Base-by-base conservation (phyloP, 2,113 vertebrate species). In the Aramus guarauna region DNA sequence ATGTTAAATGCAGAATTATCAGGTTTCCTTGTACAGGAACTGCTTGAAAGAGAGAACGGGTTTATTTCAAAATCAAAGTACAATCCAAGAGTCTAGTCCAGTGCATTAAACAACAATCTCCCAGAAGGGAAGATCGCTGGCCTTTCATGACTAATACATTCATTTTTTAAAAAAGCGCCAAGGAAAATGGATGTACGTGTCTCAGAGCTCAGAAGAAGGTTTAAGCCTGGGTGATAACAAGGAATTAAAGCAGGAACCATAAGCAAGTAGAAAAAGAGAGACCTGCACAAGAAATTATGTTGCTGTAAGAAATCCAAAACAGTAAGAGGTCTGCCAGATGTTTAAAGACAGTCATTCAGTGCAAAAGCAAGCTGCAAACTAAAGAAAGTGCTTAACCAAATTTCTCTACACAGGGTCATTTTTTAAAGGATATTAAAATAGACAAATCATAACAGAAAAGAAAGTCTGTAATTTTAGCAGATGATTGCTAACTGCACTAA, bases 401-500 rank as follows among this genome's bases (percentile, higher is more conserved):
- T 81, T 27, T 69, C 27, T 34, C 83, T 80, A 24, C 24, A 24
- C 39, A 41, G 39, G 64, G 76, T 48, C 53, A 30, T 87, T 80
- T 71, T n/a, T 11, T 59, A 83, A 90, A 67, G 5, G 12, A 45
- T 63, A 47, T 67, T 80, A 89, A 83, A 80, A 30, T 9, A 91
- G 41, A 39, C 8, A 52, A 94, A 88, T 75, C 15, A 39, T 0
- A 75, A 74, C 55, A 58, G 76, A 63, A 74, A 86, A 55, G 36
- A 80, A 71, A 16, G 17, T 27, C 83, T 81, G 79, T 32, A 72
- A 88, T 93, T 92, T 84, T 24, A 87, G 76, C 36, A 84, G 76
- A 91, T 95, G 90, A 95, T 95, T 96, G 86, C 63, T 93, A 94
- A 94, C 68, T 67, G 91, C 56, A 24, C 85, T 94, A 95, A 96